phyloP scores from a whole-genome alignment of 2,797 vertebrate species.

The Scomberomorus guttatus region DNA sequence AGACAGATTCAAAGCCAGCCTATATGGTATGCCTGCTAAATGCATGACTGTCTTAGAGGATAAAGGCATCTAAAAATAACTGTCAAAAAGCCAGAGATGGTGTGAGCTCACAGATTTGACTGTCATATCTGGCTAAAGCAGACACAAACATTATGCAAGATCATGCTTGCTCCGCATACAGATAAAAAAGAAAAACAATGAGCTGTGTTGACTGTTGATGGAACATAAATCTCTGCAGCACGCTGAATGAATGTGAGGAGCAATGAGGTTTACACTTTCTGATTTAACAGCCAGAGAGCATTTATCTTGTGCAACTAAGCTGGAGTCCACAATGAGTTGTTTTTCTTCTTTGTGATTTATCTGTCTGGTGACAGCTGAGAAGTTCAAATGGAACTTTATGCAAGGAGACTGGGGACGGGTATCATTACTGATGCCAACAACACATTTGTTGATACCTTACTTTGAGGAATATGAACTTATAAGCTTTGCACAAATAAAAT shows the following conservation, averaged over 20 bases:
- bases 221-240: conserved; percentile 26
- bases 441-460: not conserved
- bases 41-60: conserved; percentile 24
- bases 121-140: conserved; percentile 23
- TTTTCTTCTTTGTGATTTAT: not conserved
- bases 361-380: not conserved
- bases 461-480: not conserved
- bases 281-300: conserved; percentile 21
- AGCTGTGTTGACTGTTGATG: conserved; percentile 6
- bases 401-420: not conserved
- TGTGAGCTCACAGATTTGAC: not conserved
- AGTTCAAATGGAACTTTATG: not conserved
- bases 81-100: conserved; percentile 8
- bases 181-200: conserved; percentile 12
- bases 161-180: conserved; percentile 26
- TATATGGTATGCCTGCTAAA: conserved; percentile 15
- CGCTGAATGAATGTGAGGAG: not conserved
- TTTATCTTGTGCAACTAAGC: not conserved
- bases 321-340: not conserved
- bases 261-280: not conserved
- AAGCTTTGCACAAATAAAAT: too few species aligned
- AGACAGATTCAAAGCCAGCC: not conserved
- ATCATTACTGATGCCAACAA: not conserved
- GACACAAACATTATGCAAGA: conserved; percentile 43
- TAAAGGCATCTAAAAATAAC: conserved; percentile 51